Base-by-base conservation (phyloP, 1,140 invertebrate species). In the Caenorhabditis brenneri region DNA sequence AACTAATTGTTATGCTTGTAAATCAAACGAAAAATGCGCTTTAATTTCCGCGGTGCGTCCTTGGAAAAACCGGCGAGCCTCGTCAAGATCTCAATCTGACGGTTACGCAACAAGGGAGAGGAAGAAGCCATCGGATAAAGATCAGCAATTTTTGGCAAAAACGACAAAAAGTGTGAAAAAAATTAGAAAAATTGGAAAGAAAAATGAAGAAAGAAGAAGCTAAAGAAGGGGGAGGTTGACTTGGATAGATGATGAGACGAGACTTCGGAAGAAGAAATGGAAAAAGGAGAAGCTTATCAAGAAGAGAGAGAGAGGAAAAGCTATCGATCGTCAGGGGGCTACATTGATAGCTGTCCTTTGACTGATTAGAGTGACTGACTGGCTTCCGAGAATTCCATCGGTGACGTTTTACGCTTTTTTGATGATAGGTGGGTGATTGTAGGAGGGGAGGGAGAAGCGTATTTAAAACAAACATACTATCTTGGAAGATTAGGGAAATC, bases 281-380 rank as follows among this genome's bases (percentile, higher is more conserved):
- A n/a, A n/a, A n/a, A 65, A 65, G 29, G 22, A 65, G 31, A 36
- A 36, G 31, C 31, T 65, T 36, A 65, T 36, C 31, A 65, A 16
- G n/a, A 65, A 65, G 24, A 4, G 58, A 58, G 53, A 58, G 29
- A 19, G 7, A 29, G 53, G 10, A 27, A 31, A 4, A 31, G 58
- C 58, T 65, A 65, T 65, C 29, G 58, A 65, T 65, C 58, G 58
- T 29, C 58, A 33, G 12, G 39, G 5, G 12, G 12, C 39, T 12
- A 33, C 16, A 65, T 16, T 65, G 58, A 65, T 65, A 65, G 58
- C 58, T 65, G 58, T 65, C 58, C 58, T 65, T 65, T 65, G 31
- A 65, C 53, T 58, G 53, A 58, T 51, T 51, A n/a, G 22, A n/a
- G 2, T 16, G 42, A 16, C 9, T 46, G 49, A 16, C 15, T 65